phyloP scores from a whole-genome alignment of 2,888 invertebrate genomes.

The Agrochola lota region DNA sequence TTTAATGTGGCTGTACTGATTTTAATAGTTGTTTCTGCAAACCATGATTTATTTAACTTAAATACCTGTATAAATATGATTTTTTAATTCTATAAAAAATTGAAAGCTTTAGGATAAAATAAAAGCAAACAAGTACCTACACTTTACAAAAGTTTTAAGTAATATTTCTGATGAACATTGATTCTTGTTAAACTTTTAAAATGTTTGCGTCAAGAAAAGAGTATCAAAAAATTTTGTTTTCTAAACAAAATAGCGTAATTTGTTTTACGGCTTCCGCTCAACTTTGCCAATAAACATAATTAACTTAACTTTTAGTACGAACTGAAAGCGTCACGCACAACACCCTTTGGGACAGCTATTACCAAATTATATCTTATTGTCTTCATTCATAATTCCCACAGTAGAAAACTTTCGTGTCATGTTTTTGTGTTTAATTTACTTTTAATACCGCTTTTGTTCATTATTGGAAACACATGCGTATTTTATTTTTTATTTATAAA shows the following conservation, averaged over 20 bases:
- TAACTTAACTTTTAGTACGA: constrained; percentile 59
- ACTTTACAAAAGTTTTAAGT: constrained; percentile 29
- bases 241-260: constrained; percentile 55
- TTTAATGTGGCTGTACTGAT: constrained; percentile 9
- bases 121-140: not conserved
- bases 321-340: constrained; percentile 63
- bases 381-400: constrained; percentile 50
- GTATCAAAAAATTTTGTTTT: constrained; percentile 55
- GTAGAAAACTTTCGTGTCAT: constrained; percentile 43
- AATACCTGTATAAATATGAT: not conserved
- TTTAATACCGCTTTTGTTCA: constrained; percentile 1
- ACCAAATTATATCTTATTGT: constrained; percentile 58
- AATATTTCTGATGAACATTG: constrained; percentile 40
- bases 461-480: not conserved
- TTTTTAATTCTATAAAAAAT: not conserved
- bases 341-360: constrained; percentile 57
- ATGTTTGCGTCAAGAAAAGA: constrained; percentile 45
- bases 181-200: constrained; percentile 42
- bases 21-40: constrained; percentile 21
- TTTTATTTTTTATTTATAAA: not conserved
- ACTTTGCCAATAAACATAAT: constrained; percentile 62
- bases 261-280: constrained; percentile 56
- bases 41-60: not conserved
- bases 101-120: not conserved
- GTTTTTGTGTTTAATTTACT: constrained; percentile 31